Evolutionary conservation across 2,797 vertebrate genomes (phyloP).

Genomic region (Sebastes diploproa): DNA sequence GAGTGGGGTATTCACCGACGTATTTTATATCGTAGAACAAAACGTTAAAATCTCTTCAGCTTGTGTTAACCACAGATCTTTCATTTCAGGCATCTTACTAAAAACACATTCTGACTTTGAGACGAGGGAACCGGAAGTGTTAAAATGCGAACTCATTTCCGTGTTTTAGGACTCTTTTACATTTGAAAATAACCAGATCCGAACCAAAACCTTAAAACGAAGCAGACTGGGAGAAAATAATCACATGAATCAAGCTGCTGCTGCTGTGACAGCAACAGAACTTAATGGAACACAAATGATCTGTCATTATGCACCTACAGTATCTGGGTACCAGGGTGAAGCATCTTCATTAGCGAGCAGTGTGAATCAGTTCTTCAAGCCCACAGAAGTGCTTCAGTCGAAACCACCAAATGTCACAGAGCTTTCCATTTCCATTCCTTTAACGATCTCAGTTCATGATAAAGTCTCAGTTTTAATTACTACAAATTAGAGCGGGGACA

Average conservation of each 20-base stretch:
- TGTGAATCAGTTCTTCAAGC: background rate
- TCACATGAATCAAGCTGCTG: background rate
- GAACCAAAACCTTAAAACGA: background rate
- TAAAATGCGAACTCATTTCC: too few species aligned
- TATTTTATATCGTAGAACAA: too few species aligned
- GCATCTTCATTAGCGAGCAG: background rate
- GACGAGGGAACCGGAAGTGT: too few species aligned
- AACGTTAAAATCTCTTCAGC: too few species aligned
- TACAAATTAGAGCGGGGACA: slow-evolving; percentile 11
- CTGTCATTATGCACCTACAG: background rate
- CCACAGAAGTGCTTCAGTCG: background rate
- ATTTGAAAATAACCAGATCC: background rate
- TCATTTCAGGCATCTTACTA: too few species aligned
- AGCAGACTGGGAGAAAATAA: background rate
- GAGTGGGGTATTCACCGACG: too few species aligned
- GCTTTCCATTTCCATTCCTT: background rate
- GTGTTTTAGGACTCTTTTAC: background rate
- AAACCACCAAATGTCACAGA: background rate
- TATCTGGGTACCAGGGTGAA: background rate
- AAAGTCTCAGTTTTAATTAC: slow-evolving; percentile 19
- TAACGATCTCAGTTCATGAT: background rate
- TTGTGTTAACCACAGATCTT: too few species aligned
- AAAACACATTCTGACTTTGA: too few species aligned
- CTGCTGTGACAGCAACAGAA: background rate
- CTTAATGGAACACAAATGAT: background rate